A percentile compares a stretch with the other conserved stretches of the same genome.
These are phyloP conservation scores for Xyrauchen texanus DNA, from an alignment of 2,113 vertebrate genomes.

Conservation along the genomic window DNA sequence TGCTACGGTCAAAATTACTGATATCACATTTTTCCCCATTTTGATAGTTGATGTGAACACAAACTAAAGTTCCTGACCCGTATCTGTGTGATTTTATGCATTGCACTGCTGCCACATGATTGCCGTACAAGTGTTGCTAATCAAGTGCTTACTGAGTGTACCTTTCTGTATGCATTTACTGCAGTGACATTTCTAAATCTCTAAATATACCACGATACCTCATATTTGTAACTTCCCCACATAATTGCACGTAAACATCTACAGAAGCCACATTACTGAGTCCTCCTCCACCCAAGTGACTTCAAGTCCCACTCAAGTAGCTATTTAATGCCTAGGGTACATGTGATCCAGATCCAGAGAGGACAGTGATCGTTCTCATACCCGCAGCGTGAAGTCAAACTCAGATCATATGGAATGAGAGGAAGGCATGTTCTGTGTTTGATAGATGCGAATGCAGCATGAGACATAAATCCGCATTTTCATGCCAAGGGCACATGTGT, in stretches of 20 bases:
- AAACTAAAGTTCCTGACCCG: too few species aligned
- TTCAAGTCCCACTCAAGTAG: slow-evolving; percentile 6
- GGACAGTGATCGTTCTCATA: background rate
- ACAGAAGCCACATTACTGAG: background rate
- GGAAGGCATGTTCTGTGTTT: background rate
- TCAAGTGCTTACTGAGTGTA: too few species aligned
- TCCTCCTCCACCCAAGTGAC: background rate
- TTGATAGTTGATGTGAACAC: too few species aligned
- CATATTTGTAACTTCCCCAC: too few species aligned
- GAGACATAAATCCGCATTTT: background rate
- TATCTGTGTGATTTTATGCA: too few species aligned
- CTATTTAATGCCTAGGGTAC: background rate
- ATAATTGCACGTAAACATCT: background rate
- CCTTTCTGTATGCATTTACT: too few species aligned
- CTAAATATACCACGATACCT: too few species aligned
- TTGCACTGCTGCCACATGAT: too few species aligned
- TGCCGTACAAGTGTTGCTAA: too few species aligned
- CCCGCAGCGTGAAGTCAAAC: background rate
- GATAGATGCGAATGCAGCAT: background rate
- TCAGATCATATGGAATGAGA: background rate
- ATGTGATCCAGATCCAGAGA: slow-evolving; percentile 7
- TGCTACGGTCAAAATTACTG: too few species aligned
- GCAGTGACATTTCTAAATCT: too few species aligned
- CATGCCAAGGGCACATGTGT: slow-evolving; percentile 19
- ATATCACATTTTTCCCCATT: too few species aligned